These are phyloP conservation scores for Salvator merianae DNA, from an alignment of 2,113 vertebrate species.

Conservation along the genomic window DNA sequence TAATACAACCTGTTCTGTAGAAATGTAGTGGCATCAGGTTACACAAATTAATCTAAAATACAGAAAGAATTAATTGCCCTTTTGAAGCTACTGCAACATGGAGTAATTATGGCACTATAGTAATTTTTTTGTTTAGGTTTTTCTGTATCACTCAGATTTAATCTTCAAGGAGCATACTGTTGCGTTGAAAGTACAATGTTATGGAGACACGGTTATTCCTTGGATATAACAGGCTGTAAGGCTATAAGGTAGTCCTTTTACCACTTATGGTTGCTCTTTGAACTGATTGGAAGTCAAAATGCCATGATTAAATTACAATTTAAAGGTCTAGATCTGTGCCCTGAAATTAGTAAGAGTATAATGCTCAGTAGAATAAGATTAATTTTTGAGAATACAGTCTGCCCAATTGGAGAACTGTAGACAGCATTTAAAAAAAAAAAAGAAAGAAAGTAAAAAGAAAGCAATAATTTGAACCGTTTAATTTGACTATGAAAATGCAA, in stretches of 20 bases:
- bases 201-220: neutral
- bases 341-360: conserved; percentile 18
- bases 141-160: neutral
- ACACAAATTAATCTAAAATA: conserved; percentile 16
- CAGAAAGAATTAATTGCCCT: conserved; percentile 1
- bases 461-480: conserved; percentile 32
- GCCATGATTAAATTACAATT: conserved; percentile 22
- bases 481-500: conserved; percentile 46
- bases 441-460: conserved; percentile 29
- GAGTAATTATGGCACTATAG: conserved; percentile 29
- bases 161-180: neutral
- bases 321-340: neutral
- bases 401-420: conserved; percentile 19
- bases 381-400: conserved; percentile 38
- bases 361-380: conserved; percentile 35
- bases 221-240: neutral
- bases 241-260: neutral
- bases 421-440: neutral
- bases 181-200: neutral
- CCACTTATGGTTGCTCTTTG: conserved; percentile 4
- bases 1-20: conserved; percentile 20
- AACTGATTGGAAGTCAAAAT: conserved; percentile 31
- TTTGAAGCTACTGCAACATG: conserved; percentile 17
- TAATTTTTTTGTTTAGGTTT: conserved; percentile 19
- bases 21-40: conserved; percentile 25